These are phyloP conservation scores for Xestia ashworthii DNA, from an alignment of 2,888 invertebrate species.

Conservation along the genomic window DNA sequence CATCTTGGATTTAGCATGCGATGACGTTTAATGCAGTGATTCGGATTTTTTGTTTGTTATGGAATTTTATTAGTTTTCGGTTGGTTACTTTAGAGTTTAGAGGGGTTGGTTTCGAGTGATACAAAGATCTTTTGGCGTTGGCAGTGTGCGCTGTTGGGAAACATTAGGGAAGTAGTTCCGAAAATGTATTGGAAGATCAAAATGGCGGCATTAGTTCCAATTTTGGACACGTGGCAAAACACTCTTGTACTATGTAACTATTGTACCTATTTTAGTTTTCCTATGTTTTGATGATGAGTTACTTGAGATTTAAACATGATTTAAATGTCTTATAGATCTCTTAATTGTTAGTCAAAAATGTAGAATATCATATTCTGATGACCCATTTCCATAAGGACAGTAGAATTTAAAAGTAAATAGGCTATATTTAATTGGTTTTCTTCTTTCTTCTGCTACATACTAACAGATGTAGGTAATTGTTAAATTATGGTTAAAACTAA, in stretches of 20 bases:
- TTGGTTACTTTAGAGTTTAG: not conserved
- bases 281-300: not conserved
- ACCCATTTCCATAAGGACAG: not conserved
- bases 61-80: not conserved
- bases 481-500: not conserved
- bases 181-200: not conserved
- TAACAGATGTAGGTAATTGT: not conserved
- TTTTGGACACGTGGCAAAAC: not conserved
- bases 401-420: not conserved
- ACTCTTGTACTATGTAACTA: not conserved
- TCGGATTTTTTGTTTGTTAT: not conserved
- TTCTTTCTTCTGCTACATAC: not conserved
- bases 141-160: not conserved
- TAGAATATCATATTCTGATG: not conserved
- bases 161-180: not conserved
- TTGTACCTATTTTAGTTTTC: not conserved
- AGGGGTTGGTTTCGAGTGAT: not conserved
- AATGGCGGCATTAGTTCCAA: not conserved
- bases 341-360: not conserved
- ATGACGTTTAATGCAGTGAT: conserved; percentile 53
- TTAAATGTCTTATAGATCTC: not conserved
- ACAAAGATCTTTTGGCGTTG: not conserved
- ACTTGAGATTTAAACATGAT: not conserved
- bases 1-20: conserved; percentile 64
- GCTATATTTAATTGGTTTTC: not conserved